phyloP scores from a whole-genome alignment of 2,797 vertebrate species.

The Aeoliscus strigatus region DNA sequence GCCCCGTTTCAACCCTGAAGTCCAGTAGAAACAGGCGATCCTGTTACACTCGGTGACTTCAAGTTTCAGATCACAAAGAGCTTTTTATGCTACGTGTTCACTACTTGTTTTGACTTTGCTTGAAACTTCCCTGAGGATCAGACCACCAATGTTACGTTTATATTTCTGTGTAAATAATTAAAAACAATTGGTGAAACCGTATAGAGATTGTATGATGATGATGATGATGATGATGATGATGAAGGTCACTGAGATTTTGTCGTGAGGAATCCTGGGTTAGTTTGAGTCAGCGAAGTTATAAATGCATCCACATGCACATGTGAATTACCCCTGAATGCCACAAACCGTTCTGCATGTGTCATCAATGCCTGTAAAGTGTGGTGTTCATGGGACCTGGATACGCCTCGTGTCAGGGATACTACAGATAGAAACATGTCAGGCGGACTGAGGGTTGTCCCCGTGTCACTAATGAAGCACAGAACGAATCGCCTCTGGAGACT shows the following conservation, averaged over 20 bases:
- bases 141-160: background rate
- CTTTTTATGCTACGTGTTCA: no score
- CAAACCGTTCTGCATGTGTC: slow-evolving; percentile 4
- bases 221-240: background rate
- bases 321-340: slow-evolving; percentile 11
- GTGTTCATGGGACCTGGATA: background rate
- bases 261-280: background rate
- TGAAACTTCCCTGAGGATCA: no score
- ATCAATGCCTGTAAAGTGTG: slow-evolving; percentile 16
- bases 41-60: no score
- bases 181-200: no score
- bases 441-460: slow-evolving; percentile 17
- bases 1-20: slow-evolving; percentile 1
- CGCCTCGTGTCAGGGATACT: slow-evolving; percentile 30
- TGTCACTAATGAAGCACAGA: no score
- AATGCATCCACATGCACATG: background rate
- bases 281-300: slow-evolving; percentile 14
- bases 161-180: no score
- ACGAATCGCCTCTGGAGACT: no score
- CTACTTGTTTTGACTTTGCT: no score
- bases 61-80: no score
- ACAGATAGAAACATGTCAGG: slow-evolving; percentile 8
- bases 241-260: background rate
- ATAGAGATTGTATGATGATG: no score
- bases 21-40: slow-evolving; percentile 2